A percentile compares a stretch with the other conserved stretches of the same genome.
These are phyloP conservation scores for Disparrhopalites patrizii DNA, from an alignment of 2,888 invertebrate species.

Conservation along the genomic window DNA sequence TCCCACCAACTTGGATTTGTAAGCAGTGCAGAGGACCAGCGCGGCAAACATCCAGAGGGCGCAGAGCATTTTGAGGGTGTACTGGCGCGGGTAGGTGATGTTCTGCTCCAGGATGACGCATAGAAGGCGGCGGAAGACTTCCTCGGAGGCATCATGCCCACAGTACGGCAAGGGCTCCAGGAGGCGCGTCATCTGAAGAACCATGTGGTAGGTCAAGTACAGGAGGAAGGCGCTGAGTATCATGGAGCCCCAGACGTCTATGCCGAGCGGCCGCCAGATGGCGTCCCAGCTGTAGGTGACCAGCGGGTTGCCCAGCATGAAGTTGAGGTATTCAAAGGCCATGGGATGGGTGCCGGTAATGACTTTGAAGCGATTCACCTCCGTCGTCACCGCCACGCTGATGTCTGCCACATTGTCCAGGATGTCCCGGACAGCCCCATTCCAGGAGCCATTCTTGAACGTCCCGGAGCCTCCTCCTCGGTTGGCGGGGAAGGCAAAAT, in stretches of 20 bases:
- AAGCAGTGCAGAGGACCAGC: not conserved
- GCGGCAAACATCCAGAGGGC: not conserved
- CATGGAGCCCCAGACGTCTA: constrained; percentile 5
- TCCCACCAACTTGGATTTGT: not conserved
- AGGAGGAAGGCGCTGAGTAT: too few species aligned
- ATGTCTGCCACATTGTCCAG: constrained; percentile 17
- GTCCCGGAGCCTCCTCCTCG: constrained; percentile 25
- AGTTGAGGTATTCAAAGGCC: constrained; percentile 21
- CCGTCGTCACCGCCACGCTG: constrained; percentile 8
- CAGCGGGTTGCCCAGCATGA: constrained; percentile 1
- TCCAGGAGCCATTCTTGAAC: constrained; percentile 13
- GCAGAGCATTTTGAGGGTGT: not conserved
- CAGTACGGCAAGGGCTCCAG: too few species aligned
- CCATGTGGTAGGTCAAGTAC: too few species aligned
- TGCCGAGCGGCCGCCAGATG: not conserved
- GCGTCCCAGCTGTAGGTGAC: not conserved
- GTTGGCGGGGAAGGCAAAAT: constrained; percentile 8
- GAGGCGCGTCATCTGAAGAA: too few species aligned
- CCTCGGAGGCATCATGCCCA: too few species aligned
- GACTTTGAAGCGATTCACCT: constrained; percentile 13
- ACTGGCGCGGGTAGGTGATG: not conserved
- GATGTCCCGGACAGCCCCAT: constrained; percentile 21
- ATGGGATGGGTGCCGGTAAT: constrained; percentile 11
- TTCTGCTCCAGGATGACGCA: constrained; percentile 2
- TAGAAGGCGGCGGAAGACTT: too few species aligned